Conservation (phyloP, 2,113 vertebrate species). For the Butorides virescens region DNA sequence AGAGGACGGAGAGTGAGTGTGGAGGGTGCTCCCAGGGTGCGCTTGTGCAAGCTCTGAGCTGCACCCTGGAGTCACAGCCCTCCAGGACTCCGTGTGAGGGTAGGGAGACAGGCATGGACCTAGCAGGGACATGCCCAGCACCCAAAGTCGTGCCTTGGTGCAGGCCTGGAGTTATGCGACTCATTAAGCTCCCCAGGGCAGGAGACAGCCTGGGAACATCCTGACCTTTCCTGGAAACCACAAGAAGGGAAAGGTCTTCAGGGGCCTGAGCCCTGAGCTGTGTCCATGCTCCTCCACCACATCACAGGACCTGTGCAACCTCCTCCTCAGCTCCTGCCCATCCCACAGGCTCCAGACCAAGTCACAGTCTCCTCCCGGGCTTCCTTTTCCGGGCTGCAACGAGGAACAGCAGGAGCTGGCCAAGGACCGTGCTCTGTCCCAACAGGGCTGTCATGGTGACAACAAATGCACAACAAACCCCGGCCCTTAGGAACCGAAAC, state of each 20-base stretch:
- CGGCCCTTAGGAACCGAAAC: constrained; percentile 17
- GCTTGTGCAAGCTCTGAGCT: not conserved
- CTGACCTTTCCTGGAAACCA: not conserved
- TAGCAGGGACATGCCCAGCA: not conserved
- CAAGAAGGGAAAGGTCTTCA: not conserved
- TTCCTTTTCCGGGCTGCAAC: constrained; percentile 24
- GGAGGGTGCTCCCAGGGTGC: not conserved
- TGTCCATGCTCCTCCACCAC: not conserved
- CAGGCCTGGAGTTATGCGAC: not conserved
- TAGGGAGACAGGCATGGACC: not conserved
- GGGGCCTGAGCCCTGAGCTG: not conserved
- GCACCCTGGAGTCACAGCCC: not conserved
- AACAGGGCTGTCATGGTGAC: constrained; percentile 20
- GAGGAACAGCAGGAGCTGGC: not conserved
- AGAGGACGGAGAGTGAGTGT: not conserved
- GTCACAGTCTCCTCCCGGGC: not conserved
- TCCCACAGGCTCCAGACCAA: not conserved
- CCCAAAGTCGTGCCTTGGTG: not conserved
- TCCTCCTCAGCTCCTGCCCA: not conserved
- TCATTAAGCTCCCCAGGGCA: not conserved
- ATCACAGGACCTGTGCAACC: not conserved
- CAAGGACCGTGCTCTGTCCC: not conserved
- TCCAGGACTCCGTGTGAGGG: not conserved
- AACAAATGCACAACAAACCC: constrained; percentile 51
- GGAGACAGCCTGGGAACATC: not conserved